A percentile compares a stretch with the other conserved stretches of the same genome.
These are phyloP conservation scores for Branchipolynoe longqiensis DNA, from an alignment of 2,888 invertebrate genomes.

Conservation along the genomic window DNA sequence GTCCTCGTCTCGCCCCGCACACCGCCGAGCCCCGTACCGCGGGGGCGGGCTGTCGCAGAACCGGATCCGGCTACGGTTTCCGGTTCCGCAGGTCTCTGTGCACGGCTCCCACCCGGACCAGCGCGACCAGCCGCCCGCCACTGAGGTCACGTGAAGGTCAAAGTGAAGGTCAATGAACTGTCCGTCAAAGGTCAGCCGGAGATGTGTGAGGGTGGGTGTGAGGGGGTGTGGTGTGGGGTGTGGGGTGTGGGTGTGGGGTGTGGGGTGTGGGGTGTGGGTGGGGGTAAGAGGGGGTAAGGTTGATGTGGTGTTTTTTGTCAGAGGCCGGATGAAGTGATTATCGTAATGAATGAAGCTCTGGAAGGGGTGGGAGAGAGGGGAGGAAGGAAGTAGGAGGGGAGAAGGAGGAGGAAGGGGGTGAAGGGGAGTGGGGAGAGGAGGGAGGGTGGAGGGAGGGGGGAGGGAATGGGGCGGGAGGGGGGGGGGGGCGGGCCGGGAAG, in stretches of 20 bases:
- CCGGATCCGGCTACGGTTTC: conserved; percentile 26
- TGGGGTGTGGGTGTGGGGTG: background rate
- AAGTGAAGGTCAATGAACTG: background rate
- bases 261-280: too few relatives aligned
- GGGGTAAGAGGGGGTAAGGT: too few relatives aligned
- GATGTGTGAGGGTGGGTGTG: background rate
- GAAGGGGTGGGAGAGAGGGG: too few relatives aligned
- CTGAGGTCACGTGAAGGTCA: background rate
- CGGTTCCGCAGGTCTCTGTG: conserved; percentile 59
- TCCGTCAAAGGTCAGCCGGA: background rate
- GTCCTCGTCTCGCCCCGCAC: background rate
- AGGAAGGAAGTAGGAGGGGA: too few relatives aligned
- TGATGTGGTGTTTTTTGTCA: too few relatives aligned
- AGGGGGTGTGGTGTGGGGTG: background rate
- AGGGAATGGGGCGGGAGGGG: too few relatives aligned
- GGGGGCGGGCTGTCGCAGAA: conserved; percentile 59
- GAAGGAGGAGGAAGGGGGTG: too few relatives aligned
- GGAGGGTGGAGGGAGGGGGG: too few relatives aligned
- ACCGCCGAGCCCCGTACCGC: conserved; percentile 13
- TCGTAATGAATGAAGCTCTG: too few relatives aligned
- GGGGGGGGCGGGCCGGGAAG: too few relatives aligned
- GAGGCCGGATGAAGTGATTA: too few relatives aligned
- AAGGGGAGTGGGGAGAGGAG: too few relatives aligned
- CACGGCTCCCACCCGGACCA: conserved; percentile 61
- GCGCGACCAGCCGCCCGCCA: conserved; percentile 60